These are phyloP conservation scores for Mystacides longicornis DNA, from an alignment of 2,888 invertebrate species.

Conservation along the genomic window DNA sequence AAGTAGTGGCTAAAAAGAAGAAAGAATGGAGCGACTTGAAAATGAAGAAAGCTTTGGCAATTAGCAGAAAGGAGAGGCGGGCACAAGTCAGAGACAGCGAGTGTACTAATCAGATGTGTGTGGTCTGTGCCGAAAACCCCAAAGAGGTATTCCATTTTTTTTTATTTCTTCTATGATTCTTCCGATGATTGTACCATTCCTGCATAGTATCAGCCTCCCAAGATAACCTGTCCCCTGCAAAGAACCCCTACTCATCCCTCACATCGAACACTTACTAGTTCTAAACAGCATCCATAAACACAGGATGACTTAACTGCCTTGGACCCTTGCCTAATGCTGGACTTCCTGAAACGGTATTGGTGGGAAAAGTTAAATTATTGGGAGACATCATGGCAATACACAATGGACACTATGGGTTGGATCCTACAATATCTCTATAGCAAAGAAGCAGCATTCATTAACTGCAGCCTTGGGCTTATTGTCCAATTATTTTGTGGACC, in stretches of 20 bases:
- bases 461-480: no score
- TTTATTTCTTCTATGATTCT: no score
- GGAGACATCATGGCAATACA: no score
- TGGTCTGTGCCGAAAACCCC: conserved; percentile 79
- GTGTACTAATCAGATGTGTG: conserved; percentile 63
- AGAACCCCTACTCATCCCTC: not conserved
- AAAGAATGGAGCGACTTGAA: conserved; percentile 51
- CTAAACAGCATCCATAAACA: not conserved
- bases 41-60: conserved; percentile 55
- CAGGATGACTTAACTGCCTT: not conserved
- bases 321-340: not conserved
- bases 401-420: no score
- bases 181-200: no score
- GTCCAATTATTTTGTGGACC: no score
- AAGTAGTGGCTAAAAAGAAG: conserved; percentile 42
- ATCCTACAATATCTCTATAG: no score
- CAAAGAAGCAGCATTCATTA: no score
- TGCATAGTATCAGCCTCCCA: not conserved
- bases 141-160: no score
- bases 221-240: not conserved
- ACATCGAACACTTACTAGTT: not conserved
- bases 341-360: no score
- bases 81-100: conserved; percentile 56
- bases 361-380: no score
- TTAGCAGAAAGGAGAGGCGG: conserved; percentile 57